phyloP scores from a whole-genome alignment of 2,113 vertebrate species.

The Peromyscus maniculatus region DNA sequence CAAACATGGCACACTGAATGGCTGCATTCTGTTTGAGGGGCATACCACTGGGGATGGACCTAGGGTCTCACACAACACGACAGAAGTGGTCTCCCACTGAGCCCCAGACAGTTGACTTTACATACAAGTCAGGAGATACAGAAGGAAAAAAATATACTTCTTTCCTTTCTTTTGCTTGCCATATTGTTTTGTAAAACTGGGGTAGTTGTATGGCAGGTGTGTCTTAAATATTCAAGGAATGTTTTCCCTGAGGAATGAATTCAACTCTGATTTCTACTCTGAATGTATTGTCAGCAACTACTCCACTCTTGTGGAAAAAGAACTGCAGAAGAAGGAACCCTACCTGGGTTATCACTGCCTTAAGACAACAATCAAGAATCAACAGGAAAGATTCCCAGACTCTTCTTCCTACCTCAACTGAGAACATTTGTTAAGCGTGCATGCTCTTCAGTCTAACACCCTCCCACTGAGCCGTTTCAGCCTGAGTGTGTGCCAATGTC shows the following conservation, averaged over 20 bases:
- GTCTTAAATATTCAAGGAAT: constrained; percentile 19
- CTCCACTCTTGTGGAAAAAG: constrained; percentile 2
- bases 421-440: neutral
- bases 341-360: neutral
- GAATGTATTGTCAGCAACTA: neutral
- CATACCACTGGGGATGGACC: neutral
- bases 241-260: constrained; percentile 21
- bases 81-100: neutral
- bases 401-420: neutral
- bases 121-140: neutral
- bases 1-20: neutral
- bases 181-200: constrained; percentile 28
- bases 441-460: neutral
- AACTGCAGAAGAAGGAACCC: neutral
- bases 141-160: neutral
- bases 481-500: neutral
- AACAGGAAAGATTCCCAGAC: neutral
- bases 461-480: neutral
- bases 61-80: neutral
- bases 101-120: neutral
- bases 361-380: neutral
- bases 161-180: constrained; percentile 13
- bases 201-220: neutral
- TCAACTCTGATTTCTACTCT: constrained; percentile 18
- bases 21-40: neutral